Evolutionary conservation across 2,797 vertebrate genomes (phyloP).

Genomic region (Pseudochirops corinnae): DNA sequence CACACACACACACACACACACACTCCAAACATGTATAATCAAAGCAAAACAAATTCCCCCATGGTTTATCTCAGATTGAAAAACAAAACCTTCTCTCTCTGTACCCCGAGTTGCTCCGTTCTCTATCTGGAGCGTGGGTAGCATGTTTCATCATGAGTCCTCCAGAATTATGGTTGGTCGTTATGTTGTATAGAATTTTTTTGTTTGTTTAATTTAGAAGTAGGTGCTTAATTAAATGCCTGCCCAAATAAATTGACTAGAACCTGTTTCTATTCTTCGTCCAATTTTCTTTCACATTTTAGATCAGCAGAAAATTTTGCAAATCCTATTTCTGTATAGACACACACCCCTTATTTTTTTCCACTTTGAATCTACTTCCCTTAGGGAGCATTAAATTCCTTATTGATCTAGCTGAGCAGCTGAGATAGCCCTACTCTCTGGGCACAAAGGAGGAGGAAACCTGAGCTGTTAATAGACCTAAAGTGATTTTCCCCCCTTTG

Average conservation of each 20-base stretch:
- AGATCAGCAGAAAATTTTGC: slow-evolving; percentile 32
- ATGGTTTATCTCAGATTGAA: not conserved
- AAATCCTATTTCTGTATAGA: slow-evolving; percentile 7
- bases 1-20: not conserved
- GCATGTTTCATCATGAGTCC: not conserved
- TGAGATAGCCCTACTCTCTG: slow-evolving; percentile 64
- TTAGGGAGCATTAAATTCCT: slow-evolving; percentile 58
- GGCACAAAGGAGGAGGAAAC: slow-evolving; percentile 60
- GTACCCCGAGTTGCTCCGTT: not conserved
- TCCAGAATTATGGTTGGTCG: not conserved
- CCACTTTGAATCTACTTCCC: slow-evolving; percentile 30
- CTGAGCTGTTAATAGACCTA: slow-evolving; percentile 80
- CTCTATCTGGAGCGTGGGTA: not conserved
- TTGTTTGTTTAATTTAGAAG: not conserved
- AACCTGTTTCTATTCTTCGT: not conserved
- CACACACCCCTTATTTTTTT: not conserved
- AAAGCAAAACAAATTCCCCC: not conserved
- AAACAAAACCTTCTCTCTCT: not conserved
- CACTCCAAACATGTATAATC: not conserved
- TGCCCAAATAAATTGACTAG: not conserved
- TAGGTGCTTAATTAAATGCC: not conserved
- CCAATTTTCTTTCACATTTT: slow-evolving; percentile 44
- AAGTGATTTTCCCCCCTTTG: slow-evolving; percentile 76
- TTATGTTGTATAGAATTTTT: not conserved
- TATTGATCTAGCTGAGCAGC: slow-evolving; percentile 27